Evolutionary conservation across 2,888 invertebrate species (phyloP).

Genomic region (Slavum lentiscoides): DNA sequence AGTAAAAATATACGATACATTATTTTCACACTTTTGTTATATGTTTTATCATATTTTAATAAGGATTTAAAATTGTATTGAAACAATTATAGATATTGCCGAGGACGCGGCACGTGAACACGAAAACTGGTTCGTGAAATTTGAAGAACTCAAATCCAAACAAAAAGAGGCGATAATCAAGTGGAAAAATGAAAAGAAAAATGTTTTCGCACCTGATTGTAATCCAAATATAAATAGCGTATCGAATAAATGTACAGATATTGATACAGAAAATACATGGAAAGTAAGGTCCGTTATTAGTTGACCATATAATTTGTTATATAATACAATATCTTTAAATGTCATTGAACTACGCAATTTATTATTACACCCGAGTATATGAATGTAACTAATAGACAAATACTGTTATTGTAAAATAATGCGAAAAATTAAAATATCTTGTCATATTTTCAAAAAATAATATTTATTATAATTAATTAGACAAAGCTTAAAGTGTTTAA

Average conservation of each 20-base stretch:
- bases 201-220: not conserved
- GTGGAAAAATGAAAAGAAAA: constrained; percentile 45
- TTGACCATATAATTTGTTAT: not conserved
- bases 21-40: too few species aligned
- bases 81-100: constrained; percentile 28
- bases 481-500: too few species aligned
- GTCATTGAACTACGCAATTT: too few species aligned
- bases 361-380: too few species aligned
- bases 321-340: too few species aligned
- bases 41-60: too few species aligned
- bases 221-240: not conserved
- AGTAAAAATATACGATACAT: too few species aligned
- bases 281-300: constrained; percentile 15
- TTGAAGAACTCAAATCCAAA: constrained; percentile 34
- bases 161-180: constrained; percentile 40
- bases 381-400: too few species aligned
- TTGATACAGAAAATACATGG: not conserved
- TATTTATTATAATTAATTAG: too few species aligned
- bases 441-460: too few species aligned
- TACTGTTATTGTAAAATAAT: too few species aligned
- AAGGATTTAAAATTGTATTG: not conserved
- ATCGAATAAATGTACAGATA: not conserved
- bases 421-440: too few species aligned
- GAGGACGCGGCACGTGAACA: constrained; percentile 35
- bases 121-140: constrained; percentile 45